Evolutionary conservation across 2,113 vertebrate species (phyloP).

Genomic region (Rhea americana): DNA sequence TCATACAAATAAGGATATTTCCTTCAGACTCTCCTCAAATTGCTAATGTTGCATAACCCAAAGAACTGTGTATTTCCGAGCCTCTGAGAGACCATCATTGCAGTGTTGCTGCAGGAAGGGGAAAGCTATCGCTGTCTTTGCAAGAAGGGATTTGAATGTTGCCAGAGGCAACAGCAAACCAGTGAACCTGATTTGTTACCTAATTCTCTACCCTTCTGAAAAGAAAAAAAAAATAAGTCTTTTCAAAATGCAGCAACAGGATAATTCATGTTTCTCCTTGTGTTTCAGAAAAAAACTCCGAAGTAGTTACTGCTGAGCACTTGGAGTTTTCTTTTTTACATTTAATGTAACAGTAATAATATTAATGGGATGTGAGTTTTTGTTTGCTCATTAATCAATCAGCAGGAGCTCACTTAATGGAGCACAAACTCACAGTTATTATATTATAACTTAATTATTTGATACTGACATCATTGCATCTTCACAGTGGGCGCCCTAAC

Average conservation of each 20-base stretch:
- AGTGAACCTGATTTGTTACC: neutral
- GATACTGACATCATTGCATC: slow-evolving; percentile 26
- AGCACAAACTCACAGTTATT: slow-evolving; percentile 49
- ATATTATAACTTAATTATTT: slow-evolving; percentile 66
- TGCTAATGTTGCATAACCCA: neutral
- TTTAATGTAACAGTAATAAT: slow-evolving; percentile 29
- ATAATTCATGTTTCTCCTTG: neutral
- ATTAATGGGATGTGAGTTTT: slow-evolving; percentile 23
- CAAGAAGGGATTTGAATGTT: neutral
- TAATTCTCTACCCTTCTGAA: neutral
- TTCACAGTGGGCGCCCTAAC: slow-evolving; percentile 35
- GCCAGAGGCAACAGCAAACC: neutral
- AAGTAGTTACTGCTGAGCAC: neutral
- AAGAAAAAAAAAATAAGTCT: neutral
- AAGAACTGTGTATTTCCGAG: neutral
- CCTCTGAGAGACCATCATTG: fast-evolving
- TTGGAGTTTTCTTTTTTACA: neutral
- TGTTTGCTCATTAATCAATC: slow-evolving; percentile 61
- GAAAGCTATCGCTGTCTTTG: neutral
- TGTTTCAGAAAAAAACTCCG: neutral
- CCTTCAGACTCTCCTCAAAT: neutral
- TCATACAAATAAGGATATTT: neutral
- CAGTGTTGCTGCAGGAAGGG: neutral
- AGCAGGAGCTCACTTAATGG: slow-evolving; percentile 58
- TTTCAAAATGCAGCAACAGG: neutral